Evolutionary conservation across 1,140 invertebrate species (phyloP), one percentile per base, ranked within the genome.

Genomic region (Brachionus asplanchnoidis): DNA sequence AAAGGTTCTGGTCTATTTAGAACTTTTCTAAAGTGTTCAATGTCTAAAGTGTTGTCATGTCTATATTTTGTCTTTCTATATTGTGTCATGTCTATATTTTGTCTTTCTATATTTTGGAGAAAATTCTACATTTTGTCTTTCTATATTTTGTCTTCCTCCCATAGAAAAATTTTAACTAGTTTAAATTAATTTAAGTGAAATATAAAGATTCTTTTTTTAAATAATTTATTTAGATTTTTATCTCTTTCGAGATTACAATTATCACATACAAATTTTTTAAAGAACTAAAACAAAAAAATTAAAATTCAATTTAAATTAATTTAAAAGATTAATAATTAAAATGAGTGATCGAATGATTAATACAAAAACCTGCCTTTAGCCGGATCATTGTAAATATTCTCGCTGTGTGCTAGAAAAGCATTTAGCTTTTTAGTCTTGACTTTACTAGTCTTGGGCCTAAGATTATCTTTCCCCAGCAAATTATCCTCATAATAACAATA

Each of bases 371-470:
- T 73, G 7, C 32, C 17, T 12, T 73, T 73, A 3, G 36, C 36
- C 5, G 68, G 68, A 73, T 73, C 68, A 40, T 73, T 73, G 36
- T 73, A 73, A 73, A 73, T 73, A 73, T 73, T 73, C n/a, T 73
- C 68, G 42, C 17, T 73, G 12, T 73, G 8, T 42, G 11, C 68
- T 9, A 73, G 40, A n/a, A 42, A 73, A 20, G n/a, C 20, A 20
- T 73, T 73, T 17, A 73, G 17, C 42, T 73, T 73, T 42, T 73
- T 73, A 20, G 68, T 73, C 32, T 73, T 73, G 3, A 73, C 36
- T 9, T 73, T 73, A 40, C 44, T 46, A 9, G 36, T 73, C 17
- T 73, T 73, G 7, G 28, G 36, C 42, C 32, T 40, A 3, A 7
- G 4, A 40, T 73, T 73, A 4, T 73, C 68, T 42, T 73, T 73